Evolutionary conservation across 92 coral and sea anemone genomes (phyloP), one percentile per base, ranked within the genome.

Genomic region (Siderastrea siderea): DNA sequence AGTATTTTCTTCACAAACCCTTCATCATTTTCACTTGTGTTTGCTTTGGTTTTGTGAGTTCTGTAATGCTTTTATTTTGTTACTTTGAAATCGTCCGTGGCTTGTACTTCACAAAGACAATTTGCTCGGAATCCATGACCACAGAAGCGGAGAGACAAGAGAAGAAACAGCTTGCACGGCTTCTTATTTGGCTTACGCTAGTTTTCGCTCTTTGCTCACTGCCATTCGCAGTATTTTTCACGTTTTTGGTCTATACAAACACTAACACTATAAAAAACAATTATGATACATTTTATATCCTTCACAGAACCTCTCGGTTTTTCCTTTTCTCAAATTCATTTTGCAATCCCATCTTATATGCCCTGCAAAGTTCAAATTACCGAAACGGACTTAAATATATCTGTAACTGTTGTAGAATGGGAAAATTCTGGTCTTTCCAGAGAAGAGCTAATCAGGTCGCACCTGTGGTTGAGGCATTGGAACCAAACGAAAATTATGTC

Each of bases 291-390:
- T 57, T 83, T 5, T 65, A 82, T 53, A 54, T 45, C 12, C 51
- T 83, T 3, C 92, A 88, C 43, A 60, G 88, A 49, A 17, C 68
- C 5, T 65, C 67, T 83, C 74, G 92, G 5, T 75, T 88, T 15
- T 52, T 82, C 16, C 84, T 88, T 16, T 88, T 88, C 58, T 75
- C 83, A 43, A 88, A 88, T 26, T 74, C 87, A 58, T 88, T 69
- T 57, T 62, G 68, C 11, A 88, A 88, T 59, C 92, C 92, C 7
- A 64, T 88, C 9, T 69, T 88, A 38, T 88, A 88, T 49, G 88
- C 92, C 2, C 67, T 79, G 78, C 92, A 88, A 77, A 88, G 92
- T 38, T 75, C 92, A 60, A 88, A 88, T 17, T 88, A 73, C 74
- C 67, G 88, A 83, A 71, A 66, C 7, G 80, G 92, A 9, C 82